phyloP scores from a whole-genome alignment of 2,888 invertebrate species.

The Andrena praecox region DNA sequence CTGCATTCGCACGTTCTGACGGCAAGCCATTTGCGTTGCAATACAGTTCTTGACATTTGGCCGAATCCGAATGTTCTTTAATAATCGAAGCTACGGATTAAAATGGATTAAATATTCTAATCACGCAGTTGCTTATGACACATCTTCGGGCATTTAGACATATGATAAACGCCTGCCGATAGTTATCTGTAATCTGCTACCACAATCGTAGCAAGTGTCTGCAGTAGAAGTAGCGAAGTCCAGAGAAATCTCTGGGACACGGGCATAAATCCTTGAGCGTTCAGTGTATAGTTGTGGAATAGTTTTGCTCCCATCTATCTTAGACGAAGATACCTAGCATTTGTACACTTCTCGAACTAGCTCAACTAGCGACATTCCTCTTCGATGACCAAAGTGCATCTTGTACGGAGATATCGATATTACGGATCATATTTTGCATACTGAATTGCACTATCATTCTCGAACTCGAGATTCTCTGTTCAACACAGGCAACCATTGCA shows the following conservation, averaged over 20 bases:
- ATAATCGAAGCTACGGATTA: background rate
- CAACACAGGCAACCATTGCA: background rate
- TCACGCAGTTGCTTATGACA: background rate
- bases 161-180: slow-evolving; percentile 10
- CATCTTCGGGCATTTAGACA: background rate
- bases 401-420: slow-evolving; percentile 38
- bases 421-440: slow-evolving; percentile 28
- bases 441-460: background rate
- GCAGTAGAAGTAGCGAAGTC: slow-evolving; percentile 21
- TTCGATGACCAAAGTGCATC: slow-evolving; percentile 28
- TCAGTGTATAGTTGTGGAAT: slow-evolving; percentile 73
- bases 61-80: background rate
- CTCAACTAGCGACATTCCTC: slow-evolving; percentile 55
- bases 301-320: slow-evolving; percentile 71
- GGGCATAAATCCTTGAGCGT: slow-evolving; percentile 70
- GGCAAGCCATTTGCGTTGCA: background rate
- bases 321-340: slow-evolving; percentile 65
- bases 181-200: background rate
- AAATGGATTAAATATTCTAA: slow-evolving; percentile 2
- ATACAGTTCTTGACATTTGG: background rate
- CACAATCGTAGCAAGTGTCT: slow-evolving; percentile 3
- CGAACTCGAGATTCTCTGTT: no score
- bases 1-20: slow-evolving; percentile 30
- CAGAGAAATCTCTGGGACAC: slow-evolving; percentile 68
- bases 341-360: slow-evolving; percentile 63